Base-by-base conservation (phyloP, 2,888 invertebrate species). In the Sesamia inferens region DNA sequence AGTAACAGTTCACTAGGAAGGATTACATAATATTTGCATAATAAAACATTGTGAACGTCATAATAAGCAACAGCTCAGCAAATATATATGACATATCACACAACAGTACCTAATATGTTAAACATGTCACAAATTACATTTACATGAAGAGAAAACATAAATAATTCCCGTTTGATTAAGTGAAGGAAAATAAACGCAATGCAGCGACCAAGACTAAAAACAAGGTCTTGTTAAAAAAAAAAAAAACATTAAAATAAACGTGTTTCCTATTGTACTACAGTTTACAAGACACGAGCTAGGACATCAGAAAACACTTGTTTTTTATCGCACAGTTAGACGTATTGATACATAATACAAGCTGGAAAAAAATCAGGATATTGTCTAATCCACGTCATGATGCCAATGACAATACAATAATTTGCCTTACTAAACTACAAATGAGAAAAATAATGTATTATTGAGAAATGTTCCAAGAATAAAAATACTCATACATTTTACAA, bases 151-250 rank as follows among this genome's bases (percentile, higher is more conserved):
- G 76, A 84, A 80, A 84, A 78, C 80, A 78, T 81, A 76, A 86
- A 81, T 82, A 82, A 84, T 81, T 70, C 76, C 73, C 72, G 68
- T 80, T 77, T 87, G 84, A 88, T 86, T 88, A 87, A 83, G 69
- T 58, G 63, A 78, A 82, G 59, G 72, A 66, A 84, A 83, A 87
- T 72, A 82, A 85, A 85, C 81, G 78, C 79, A 78, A 79, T 76
- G 80, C 85, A 85, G 78, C 71, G 66, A 61, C 54, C 85, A 84
- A 77, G 66, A 58, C 61, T 55, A 51, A 8, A 13, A 13, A 42
- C 7, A 48, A 55, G 44, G 47, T 5, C 22, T 54, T 47, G 58
- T 61, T 76, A 62, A 13, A n/a, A 11, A 3, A 59, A 62, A 13
- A n/a, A 11, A 3, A 59, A 71, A 51, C 31, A 64, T n/a, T 48